Base-by-base conservation (phyloP, 2,797 vertebrate genomes). In the Rallus crepitans region DNA sequence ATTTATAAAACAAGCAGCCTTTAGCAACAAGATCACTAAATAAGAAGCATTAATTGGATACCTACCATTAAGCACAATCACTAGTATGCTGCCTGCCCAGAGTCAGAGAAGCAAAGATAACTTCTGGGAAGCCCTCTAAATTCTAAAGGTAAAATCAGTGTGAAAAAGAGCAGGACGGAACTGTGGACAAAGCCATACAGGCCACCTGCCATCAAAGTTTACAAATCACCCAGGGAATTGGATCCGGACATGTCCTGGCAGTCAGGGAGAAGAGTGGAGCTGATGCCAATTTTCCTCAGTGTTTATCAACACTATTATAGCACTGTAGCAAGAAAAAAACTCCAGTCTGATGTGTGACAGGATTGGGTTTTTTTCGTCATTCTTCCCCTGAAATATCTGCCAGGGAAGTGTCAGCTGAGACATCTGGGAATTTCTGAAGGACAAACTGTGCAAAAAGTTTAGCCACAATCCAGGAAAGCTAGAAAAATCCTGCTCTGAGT, bases 371-470 rank as follows among this genome's bases (percentile, higher is more conserved):
- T 89, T 86, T 89, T 68, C 72, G 60, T 91, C 61, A 85, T 92
- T 87, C 48, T 92, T 87, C 39, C 35, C 35, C 31, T 66, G 42
- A 90, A 92, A 81, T 89, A 47, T 14, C 40, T 72, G 80, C 84
- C 83, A 87, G 53, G 15, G 56, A 92, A 83, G n/a, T 79, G 89
- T 89, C 90, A 92, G 23, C 59, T 96, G 79, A 96, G 87, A 92
- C 78, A 91, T 92, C 95, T 95, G 94, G 89, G 90, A 91, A 90
- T 66, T 91, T 60, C 56, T 94, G 83, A 93, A 94, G 92, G 87
- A 88, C 72, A 94, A 94, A 93, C 76, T 81, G 53, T 80, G 65
- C 59, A 86, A 78, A 61, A 75, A 24, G 59, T 96, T 94, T 92
- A 96, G 52, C 84, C 84, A 93, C 79, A 92, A 61, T 63, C 47